Evolutionary conservation across 2,113 vertebrate species (phyloP).

Genomic region (Dicaeum eximium): DNA sequence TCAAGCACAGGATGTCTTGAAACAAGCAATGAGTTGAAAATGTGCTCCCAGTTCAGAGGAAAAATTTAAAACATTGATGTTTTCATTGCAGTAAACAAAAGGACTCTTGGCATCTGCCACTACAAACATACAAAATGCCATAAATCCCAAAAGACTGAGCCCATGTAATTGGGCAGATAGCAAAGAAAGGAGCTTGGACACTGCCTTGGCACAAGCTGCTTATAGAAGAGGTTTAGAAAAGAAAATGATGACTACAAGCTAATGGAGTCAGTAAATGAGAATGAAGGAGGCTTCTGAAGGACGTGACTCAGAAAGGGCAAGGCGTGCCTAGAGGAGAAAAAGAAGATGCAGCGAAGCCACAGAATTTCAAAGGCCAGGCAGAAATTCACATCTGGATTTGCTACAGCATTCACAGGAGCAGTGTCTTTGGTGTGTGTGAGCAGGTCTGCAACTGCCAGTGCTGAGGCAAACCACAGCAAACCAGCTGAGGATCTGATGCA

Average conservation of each 20-base stretch:
- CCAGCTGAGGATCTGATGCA: background rate
- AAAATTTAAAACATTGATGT: background rate
- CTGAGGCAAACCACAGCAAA: background rate
- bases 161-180: background rate
- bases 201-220: background rate
- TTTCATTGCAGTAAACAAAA: conserved; percentile 19
- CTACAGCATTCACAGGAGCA: background rate
- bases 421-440: background rate
- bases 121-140: background rate
- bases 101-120: background rate
- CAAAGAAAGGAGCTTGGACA: background rate
- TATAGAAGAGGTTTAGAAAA: background rate
- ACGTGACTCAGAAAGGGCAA: background rate
- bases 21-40: conserved; percentile 4
- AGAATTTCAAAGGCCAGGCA: background rate
- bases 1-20: background rate
- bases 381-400: background rate
- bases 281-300: background rate
- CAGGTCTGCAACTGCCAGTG: background rate
- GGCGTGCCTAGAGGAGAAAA: background rate
- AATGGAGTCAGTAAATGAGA: background rate
- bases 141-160: background rate
- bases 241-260: background rate
- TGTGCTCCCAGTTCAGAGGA: background rate
- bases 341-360: background rate